phyloP scores from a whole-genome alignment of 2,888 invertebrate genomes.

The Augochlorella aurata region DNA sequence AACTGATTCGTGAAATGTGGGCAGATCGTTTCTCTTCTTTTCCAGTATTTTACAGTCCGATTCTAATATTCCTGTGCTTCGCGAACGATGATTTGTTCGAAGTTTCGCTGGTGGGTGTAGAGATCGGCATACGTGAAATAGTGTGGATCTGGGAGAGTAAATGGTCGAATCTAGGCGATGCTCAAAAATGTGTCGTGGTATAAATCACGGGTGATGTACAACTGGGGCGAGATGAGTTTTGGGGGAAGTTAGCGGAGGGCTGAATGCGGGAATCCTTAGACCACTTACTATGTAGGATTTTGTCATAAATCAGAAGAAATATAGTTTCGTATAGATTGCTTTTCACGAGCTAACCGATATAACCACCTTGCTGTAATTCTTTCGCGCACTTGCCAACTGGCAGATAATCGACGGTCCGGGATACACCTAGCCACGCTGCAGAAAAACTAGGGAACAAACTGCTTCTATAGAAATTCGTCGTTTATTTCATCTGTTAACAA shows the following conservation, averaged over 20 bases:
- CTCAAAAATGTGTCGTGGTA: conserved; percentile 9
- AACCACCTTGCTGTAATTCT: conserved; percentile 6
- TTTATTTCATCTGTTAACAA: neutral
- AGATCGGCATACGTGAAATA: neutral
- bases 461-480: neutral
- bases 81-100: neutral
- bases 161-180: conserved; percentile 2
- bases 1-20: neutral
- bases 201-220: conserved; percentile 8
- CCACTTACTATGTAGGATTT: conserved; percentile 19
- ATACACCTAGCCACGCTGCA: neutral
- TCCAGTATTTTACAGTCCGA: neutral
- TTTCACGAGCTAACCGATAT: neutral
- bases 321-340: conserved; percentile 12
- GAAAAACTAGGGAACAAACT: neutral
- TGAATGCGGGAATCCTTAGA: conserved; percentile 2
- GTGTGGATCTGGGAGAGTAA: neutral
- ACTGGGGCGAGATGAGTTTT: conserved; percentile 15
- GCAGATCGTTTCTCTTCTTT: neutral
- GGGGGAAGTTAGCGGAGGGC: conserved; percentile 4
- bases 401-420: neutral
- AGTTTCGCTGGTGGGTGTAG: neutral
- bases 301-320: conserved; percentile 17
- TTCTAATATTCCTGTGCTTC: neutral
- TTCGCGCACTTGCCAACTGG: neutral